phyloP scores from a whole-genome alignment of 2,888 invertebrate species.

The Aricia artaxerxes region DNA sequence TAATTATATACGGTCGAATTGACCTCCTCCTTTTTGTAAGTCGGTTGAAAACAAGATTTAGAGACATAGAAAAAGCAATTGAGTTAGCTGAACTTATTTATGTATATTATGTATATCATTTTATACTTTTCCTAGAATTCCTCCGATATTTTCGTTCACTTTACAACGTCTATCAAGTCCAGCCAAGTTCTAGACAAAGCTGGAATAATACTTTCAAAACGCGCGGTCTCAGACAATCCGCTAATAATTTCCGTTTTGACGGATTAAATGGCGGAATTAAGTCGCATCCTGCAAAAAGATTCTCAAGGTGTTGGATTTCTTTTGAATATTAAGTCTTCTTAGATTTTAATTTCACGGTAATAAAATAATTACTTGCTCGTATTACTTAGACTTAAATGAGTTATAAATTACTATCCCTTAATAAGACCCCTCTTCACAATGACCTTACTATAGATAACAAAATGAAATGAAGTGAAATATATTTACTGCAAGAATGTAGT shows the following conservation, averaged over 20 bases:
- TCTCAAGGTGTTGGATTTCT: constrained; percentile 30
- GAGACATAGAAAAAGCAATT: too few relatives aligned
- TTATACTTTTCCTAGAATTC: background rate
- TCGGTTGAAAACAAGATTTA: too few relatives aligned
- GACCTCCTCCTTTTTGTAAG: too few relatives aligned
- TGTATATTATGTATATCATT: background rate
- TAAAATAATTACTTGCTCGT: background rate
- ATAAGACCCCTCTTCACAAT: too few relatives aligned
- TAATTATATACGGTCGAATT: too few relatives aligned
- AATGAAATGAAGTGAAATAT: too few relatives aligned
- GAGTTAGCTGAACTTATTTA: too few relatives aligned
- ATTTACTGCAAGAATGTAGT: too few relatives aligned
- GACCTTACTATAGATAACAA: too few relatives aligned
- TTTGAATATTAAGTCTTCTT: background rate
- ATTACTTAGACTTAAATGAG: background rate
- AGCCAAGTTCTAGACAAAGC: constrained; percentile 34
- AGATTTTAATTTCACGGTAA: background rate
- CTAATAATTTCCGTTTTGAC: constrained; percentile 41
- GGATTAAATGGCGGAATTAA: constrained; percentile 35
- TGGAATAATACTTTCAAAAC: constrained; percentile 33
- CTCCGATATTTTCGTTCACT: background rate
- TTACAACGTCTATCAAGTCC: constrained; percentile 15
- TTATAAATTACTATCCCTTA: background rate
- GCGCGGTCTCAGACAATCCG: constrained; percentile 36
- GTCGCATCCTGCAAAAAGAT: constrained; percentile 34